Conservation (phyloP, 2,113 vertebrate genomes). For the Chaenogobius annularis region DNA sequence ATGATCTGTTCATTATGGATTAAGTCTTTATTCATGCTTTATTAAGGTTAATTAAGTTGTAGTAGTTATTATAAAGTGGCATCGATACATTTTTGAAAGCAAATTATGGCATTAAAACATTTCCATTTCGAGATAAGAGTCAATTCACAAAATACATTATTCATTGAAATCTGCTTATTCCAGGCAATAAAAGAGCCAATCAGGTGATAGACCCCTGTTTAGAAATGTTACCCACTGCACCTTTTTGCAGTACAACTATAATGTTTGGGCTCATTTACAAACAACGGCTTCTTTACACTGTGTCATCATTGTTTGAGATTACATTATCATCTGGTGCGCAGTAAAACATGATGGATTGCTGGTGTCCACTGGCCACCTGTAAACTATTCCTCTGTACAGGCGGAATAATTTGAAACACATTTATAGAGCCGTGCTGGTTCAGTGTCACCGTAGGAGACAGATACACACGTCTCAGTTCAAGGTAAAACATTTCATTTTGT, state of each 20-base stretch:
- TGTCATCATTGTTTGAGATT: neutral
- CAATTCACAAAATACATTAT: too few relatives aligned
- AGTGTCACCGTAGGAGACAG: constrained; percentile 51
- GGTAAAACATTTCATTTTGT: constrained; percentile 59
- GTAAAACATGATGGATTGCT: constrained; percentile 10
- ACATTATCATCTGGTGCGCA: neutral
- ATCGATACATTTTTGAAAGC: too few relatives aligned
- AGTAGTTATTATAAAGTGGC: too few relatives aligned
- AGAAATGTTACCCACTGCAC: neutral
- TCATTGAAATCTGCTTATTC: too few relatives aligned
- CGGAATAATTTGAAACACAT: constrained; percentile 29
- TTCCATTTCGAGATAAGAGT: too few relatives aligned
- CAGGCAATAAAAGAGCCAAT: too few relatives aligned
- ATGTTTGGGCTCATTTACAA: neutral
- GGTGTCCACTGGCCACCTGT: constrained; percentile 16
- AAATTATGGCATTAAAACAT: too few relatives aligned
- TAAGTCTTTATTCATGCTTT: too few relatives aligned
- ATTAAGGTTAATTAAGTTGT: too few relatives aligned
- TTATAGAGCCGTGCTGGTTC: constrained; percentile 37
- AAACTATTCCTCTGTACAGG: constrained; percentile 2
- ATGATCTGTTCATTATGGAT: too few relatives aligned
- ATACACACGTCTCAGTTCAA: constrained; percentile 51
- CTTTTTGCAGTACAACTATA: neutral
- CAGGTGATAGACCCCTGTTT: too few relatives aligned
- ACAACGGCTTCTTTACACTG: neutral